Percentiles rank a stretch among this genome's conserved stretches.
These are phyloP conservation scores for Leucophora obtusa DNA, from an alignment of 2,888 invertebrate genomes.

Conservation along the genomic window DNA sequence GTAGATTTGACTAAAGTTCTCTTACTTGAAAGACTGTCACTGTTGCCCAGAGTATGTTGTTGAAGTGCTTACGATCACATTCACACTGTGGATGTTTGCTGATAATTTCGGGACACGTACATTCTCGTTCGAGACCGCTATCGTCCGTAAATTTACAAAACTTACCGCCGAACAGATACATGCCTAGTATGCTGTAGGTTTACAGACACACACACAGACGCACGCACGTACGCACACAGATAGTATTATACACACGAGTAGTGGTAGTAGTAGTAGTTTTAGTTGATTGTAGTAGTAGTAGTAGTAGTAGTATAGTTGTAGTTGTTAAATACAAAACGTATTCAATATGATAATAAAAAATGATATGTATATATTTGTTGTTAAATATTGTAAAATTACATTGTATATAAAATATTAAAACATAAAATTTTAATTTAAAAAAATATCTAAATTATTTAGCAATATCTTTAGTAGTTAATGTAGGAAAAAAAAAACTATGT, in stretches of 20 bases:
- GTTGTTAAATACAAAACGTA: slow-evolving; percentile 54
- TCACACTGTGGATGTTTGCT: slow-evolving; percentile 93
- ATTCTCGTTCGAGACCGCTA: slow-evolving; percentile 89
- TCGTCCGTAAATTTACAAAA: slow-evolving; percentile 98
- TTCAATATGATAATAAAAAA: slow-evolving; percentile 63
- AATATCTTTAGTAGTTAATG: background rate
- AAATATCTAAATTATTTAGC: background rate
- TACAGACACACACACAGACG: slow-evolving; percentile 50
- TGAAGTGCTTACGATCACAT: slow-evolving; percentile 99
- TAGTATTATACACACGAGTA: slow-evolving; percentile 59
- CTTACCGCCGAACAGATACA: slow-evolving; percentile 99
- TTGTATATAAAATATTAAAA: background rate
- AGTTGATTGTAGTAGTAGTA: slow-evolving; percentile 45
- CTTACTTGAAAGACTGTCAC: slow-evolving; percentile 99
- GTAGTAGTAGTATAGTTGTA: slow-evolving; percentile 60
- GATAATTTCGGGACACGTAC: slow-evolving; percentile 95
- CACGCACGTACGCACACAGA: slow-evolving; percentile 48
- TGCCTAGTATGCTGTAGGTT: slow-evolving; percentile 95
- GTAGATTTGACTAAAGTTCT: slow-evolving; percentile 67
- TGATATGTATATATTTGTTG: slow-evolving; percentile 58
- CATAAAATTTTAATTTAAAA: background rate
- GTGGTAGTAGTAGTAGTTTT: slow-evolving; percentile 64
- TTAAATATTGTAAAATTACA: slow-evolving; percentile 46
- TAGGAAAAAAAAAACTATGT: background rate
- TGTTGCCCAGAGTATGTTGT: slow-evolving; percentile 98